phyloP scores from a whole-genome alignment of 2,888 invertebrate species.

The Eueremaeus valkanovi region DNA sequence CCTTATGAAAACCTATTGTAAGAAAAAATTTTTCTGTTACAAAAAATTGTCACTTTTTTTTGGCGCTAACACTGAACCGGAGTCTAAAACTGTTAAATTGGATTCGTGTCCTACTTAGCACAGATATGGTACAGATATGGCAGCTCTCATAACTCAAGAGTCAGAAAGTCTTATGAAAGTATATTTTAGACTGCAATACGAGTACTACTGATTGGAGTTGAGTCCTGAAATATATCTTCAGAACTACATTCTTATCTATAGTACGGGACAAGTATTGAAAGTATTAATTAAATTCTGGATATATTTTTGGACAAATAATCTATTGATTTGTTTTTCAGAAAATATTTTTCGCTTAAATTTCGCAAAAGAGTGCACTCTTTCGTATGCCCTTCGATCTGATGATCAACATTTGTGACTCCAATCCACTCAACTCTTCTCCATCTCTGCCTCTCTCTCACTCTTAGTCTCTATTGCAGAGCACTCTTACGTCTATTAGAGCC shows the following conservation, averaged over 20 bases:
- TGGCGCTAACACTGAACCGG: neutral
- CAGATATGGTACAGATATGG: no score
- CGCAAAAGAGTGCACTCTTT: neutral
- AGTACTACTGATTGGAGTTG: neutral
- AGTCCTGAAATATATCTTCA: no score
- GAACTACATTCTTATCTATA: no score
- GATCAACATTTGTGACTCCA: neutral
- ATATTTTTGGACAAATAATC: no score
- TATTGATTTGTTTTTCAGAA: no score
- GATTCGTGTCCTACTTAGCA: neutral
- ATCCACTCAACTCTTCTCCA: neutral
- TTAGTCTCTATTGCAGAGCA: neutral
- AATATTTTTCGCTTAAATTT: no score
- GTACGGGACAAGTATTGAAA: no score
- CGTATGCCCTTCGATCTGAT: neutral
- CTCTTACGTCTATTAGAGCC: neutral
- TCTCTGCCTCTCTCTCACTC: no score
- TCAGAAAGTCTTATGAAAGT: neutral
- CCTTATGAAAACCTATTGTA: neutral
- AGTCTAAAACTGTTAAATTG: neutral
- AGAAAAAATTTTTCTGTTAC: neutral
- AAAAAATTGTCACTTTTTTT: neutral
- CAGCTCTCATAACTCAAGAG: neutral
- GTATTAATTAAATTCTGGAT: no score
- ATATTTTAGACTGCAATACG: neutral